A percentile compares a stretch with the other conserved stretches of the same genome.
Evolutionary conservation across 2,888 invertebrate species (phyloP).

Genomic region (Netelia virgata): DNA sequence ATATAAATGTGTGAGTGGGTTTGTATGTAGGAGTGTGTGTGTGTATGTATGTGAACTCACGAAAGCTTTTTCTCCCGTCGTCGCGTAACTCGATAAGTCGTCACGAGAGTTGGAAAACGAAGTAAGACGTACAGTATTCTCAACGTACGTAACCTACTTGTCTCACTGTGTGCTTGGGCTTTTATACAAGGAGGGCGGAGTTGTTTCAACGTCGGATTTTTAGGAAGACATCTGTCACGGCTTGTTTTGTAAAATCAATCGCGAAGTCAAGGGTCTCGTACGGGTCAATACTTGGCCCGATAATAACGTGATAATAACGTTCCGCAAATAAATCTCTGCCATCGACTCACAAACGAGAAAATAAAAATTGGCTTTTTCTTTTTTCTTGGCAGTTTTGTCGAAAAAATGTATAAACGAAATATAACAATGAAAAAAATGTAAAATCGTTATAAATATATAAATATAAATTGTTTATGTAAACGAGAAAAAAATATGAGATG

Average conservation of each 20-base stretch:
- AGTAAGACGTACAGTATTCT: constrained; percentile 58
- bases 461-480: neutral
- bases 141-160: constrained; percentile 62
- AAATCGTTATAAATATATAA: neutral
- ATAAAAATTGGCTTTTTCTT: neutral
- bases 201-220: constrained; percentile 59
- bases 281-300: constrained; percentile 6
- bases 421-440: neutral
- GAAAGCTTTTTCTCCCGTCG: neutral
- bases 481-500: too few relatives aligned
- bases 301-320: neutral
- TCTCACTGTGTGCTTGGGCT: constrained; percentile 35
- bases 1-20: too few relatives aligned
- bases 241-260: constrained; percentile 55
- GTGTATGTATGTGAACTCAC: too few relatives aligned
- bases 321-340: neutral
- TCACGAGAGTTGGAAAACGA: constrained; percentile 40
- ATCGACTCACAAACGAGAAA: neutral
- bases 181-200: constrained; percentile 26
- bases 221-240: constrained; percentile 57
- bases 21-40: too few relatives aligned
- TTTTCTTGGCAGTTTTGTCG: neutral
- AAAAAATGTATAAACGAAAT: neutral
- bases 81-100: constrained; percentile 52
- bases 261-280: constrained; percentile 26